Conservation (phyloP, 2,797 vertebrate genomes). For the Sphenodon punctatus region DNA sequence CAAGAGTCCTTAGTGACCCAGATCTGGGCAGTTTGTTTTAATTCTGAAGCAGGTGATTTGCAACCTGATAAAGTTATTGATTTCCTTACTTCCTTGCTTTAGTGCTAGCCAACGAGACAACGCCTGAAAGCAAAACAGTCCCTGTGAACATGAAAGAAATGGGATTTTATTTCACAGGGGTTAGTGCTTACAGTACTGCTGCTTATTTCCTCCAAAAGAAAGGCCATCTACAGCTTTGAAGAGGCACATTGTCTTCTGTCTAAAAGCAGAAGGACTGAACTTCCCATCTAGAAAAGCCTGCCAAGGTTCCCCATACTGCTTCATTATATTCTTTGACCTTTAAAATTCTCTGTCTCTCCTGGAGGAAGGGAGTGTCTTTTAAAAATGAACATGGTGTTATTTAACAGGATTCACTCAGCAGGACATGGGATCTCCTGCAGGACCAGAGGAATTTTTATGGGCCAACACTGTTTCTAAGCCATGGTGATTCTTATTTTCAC, state of each 20-base stretch:
- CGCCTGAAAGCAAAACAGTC: background rate
- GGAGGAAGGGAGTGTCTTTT: background rate
- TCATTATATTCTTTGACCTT: background rate
- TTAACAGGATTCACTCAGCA: background rate
- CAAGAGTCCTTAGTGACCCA: too few species aligned
- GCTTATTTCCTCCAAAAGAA: background rate
- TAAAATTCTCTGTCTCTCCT: background rate
- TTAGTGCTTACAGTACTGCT: background rate
- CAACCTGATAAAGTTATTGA: background rate
- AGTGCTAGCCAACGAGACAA: background rate
- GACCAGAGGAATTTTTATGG: background rate
- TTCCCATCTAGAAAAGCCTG: background rate
- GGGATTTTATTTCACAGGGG: background rate
- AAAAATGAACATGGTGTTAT: background rate
- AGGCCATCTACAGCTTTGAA: background rate
- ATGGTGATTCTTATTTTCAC: too few species aligned
- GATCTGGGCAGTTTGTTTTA: too few species aligned
- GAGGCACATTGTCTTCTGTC: rapidly evolving
- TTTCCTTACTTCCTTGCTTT: background rate
- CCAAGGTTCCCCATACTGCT: background rate
- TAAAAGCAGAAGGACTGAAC: background rate
- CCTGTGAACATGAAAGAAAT: background rate
- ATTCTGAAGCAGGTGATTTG: too few species aligned
- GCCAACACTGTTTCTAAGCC: background rate
- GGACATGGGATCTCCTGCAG: background rate